phyloP scores from a whole-genome alignment of 1,140 invertebrate genomes.

The Pogonognathellus flavescens region DNA sequence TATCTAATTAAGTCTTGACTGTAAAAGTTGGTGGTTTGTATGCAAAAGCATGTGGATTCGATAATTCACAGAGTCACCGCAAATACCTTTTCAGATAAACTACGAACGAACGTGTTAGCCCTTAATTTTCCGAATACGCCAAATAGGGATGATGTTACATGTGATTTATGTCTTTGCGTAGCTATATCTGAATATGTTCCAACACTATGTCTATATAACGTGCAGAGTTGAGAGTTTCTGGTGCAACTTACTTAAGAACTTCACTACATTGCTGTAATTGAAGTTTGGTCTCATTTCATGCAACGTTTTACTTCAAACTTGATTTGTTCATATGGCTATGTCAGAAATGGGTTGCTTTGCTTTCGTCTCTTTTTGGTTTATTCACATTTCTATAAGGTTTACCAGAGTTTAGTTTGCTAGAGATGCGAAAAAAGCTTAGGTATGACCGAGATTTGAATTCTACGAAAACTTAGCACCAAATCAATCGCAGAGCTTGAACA shows the following conservation, averaged over 20 bases:
- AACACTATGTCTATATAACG: neutral
- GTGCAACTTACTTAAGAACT: neutral
- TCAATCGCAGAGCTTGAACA: neutral
- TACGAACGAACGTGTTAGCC: slow-evolving; percentile 1
- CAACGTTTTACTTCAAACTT: neutral
- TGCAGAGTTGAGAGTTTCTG: neutral
- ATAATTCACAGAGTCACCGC: too few species aligned
- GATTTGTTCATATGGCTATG: slow-evolving; percentile 3
- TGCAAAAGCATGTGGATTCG: too few species aligned
- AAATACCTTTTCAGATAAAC: too few species aligned
- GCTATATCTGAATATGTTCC: neutral
- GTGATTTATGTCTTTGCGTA: slow-evolving; percentile 23
- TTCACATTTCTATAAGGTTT: too few species aligned
- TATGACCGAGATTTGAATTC: slow-evolving; percentile 21
- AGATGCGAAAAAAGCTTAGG: neutral
- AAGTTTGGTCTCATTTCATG: neutral
- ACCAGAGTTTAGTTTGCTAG: neutral
- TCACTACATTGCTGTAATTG: neutral
- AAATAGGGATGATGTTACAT: slow-evolving; percentile 36
- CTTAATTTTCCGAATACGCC: slow-evolving; percentile 40
- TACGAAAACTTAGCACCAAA: neutral
- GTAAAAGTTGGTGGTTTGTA: too few species aligned
- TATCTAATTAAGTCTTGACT: too few species aligned
- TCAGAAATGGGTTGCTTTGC: slow-evolving; percentile 8
- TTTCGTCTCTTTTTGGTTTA: neutral